These are phyloP conservation scores for Teleiodes luculella DNA, from an alignment of 2,888 invertebrate species.

Conservation along the genomic window DNA sequence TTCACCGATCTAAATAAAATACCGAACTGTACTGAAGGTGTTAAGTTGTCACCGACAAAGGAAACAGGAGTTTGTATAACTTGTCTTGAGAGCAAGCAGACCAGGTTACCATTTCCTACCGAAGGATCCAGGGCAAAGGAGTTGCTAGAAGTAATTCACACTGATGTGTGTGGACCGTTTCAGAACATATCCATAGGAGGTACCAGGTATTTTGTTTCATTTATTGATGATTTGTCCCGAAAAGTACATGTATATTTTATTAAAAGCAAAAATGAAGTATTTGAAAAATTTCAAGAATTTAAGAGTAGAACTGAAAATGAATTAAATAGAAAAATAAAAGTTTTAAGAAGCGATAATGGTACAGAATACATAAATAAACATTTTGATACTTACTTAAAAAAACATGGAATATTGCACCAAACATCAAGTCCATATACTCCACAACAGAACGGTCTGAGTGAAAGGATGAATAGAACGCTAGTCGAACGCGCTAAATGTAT, in stretches of 20 bases:
- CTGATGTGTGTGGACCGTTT: conserved; percentile 24
- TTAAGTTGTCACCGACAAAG: conserved; percentile 1
- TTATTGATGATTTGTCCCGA: conserved; percentile 22
- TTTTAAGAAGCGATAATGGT: too few species aligned
- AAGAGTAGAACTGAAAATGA: too few species aligned
- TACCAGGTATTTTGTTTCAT: conserved; percentile 17
- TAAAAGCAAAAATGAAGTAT: conserved; percentile 2
- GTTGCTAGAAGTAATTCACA: conserved; percentile 20
- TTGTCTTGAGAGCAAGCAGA: conserved; percentile 21
- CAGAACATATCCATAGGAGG: conserved; percentile 16
- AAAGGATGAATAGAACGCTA: too few species aligned
- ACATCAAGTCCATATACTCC: too few species aligned
- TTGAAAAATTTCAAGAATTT: conserved; percentile 9
- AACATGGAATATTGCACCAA: too few species aligned
- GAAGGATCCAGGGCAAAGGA: conserved; percentile 19
- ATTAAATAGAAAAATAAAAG: too few species aligned
- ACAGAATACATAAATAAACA: too few species aligned
- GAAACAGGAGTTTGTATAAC: conserved; percentile 9
- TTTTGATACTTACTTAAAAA: too few species aligned
- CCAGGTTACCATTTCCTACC: conserved; percentile 19
- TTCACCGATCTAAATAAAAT: conserved; percentile 19
- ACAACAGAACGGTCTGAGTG: too few species aligned
- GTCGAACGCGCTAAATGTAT: too few species aligned
- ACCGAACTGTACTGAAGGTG: too few species aligned
- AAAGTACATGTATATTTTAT: conserved; percentile 20